A percentile compares a stretch with the other conserved stretches of the same genome.
Conservation (phyloP, 2,113 vertebrate genomes). For the Dasyornis broadbenti region DNA sequence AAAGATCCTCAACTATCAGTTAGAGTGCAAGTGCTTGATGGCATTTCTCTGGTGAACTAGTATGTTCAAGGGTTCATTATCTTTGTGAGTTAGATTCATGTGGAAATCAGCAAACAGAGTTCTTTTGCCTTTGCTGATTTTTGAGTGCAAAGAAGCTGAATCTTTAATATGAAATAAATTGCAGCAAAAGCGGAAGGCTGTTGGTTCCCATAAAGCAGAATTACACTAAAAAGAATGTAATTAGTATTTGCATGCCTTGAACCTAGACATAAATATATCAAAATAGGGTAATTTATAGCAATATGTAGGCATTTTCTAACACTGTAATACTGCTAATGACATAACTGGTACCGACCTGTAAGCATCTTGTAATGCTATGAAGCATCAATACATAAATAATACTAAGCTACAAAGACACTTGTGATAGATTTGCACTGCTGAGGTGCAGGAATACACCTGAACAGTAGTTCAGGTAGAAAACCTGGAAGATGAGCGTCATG, state of each 20-base stretch:
- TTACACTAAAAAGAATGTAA: neutral
- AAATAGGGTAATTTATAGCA: neutral
- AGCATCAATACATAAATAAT: neutral
- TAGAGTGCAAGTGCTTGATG: neutral
- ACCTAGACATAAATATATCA: neutral
- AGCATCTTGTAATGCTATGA: neutral
- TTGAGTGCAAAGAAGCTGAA: neutral
- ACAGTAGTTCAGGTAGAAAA: neutral
- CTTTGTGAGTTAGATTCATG: neutral
- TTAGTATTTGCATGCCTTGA: neutral
- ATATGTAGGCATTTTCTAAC: neutral
- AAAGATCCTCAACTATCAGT: neutral
- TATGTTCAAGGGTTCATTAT: neutral
- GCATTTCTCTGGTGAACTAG: neutral
- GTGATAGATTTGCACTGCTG: neutral
- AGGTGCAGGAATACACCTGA: neutral
- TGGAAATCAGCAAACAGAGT: neutral
- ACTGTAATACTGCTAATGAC: neutral
- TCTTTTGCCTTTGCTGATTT: neutral
- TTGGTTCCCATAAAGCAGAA: neutral
- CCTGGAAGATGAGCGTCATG: rapidly evolving
- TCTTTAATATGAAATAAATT: neutral
- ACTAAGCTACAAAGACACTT: neutral
- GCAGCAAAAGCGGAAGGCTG: neutral
- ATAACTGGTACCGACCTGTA: neutral